A percentile compares a stretch with the other conserved stretches of the same genome.
Conservation (phyloP, 1,140 invertebrate genomes). For the Uloborus diversus region DNA sequence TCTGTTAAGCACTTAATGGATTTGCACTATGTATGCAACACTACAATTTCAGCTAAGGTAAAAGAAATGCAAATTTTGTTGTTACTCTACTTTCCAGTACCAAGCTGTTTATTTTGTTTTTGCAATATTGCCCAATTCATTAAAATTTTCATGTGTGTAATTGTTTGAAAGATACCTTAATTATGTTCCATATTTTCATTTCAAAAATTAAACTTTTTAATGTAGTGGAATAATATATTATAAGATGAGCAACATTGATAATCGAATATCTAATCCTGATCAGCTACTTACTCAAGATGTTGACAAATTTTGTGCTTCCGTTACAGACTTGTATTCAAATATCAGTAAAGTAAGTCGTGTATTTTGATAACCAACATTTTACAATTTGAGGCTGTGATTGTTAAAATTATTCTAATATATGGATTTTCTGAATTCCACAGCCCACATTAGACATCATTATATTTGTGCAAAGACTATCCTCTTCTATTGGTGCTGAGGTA, state of each 20-base stretch:
- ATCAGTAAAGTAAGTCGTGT: constrained; percentile 80
- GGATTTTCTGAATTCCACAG: constrained; percentile 59
- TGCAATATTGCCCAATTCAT: too few relatives aligned
- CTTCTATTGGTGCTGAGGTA: constrained; percentile 81
- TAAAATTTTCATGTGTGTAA: too few relatives aligned
- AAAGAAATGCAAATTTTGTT: too few relatives aligned
- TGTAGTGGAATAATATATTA: constrained; percentile 89
- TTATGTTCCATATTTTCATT: neutral
- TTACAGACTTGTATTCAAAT: constrained; percentile 96
- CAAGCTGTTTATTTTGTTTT: too few relatives aligned
- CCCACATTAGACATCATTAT: constrained; percentile 93
- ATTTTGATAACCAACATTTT: neutral
- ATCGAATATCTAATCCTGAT: constrained; percentile 93
- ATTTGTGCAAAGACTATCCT: constrained; percentile 89
- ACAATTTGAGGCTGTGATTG: neutral
- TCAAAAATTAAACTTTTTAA: neutral
- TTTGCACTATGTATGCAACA: too few relatives aligned
- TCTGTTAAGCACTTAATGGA: too few relatives aligned
- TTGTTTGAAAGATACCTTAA: too few relatives aligned
- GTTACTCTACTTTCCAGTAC: too few relatives aligned
- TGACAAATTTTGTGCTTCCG: constrained; percentile 95
- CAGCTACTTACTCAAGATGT: constrained; percentile 92
- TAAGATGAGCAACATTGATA: constrained; percentile 95
- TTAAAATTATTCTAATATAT: neutral
- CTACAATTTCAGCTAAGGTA: too few relatives aligned